Percentiles rank a stretch among this genome's conserved stretches.
Conservation (phyloP, 2,797 vertebrate species). For the Melanotaenia parkinsoni region DNA sequence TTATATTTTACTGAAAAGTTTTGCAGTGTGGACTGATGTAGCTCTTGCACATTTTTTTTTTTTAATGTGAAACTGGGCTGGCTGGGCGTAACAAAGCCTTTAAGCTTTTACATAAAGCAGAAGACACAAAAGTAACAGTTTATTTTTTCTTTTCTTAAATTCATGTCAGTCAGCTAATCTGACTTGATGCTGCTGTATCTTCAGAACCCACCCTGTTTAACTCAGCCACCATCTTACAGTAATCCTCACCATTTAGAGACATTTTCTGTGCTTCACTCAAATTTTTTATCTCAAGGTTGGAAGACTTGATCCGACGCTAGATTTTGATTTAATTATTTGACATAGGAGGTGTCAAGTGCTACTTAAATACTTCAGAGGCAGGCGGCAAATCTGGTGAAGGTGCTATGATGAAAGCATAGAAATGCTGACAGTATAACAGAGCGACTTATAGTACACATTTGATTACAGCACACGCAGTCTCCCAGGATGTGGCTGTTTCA, state of each 20-base stretch:
- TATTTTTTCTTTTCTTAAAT: not conserved
- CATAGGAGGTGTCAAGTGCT: slow-evolving; percentile 57
- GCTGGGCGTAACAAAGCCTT: not conserved
- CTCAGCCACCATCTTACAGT: slow-evolving; percentile 18
- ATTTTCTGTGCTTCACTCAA: slow-evolving; percentile 29
- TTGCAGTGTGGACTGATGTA: not conserved
- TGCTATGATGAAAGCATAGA: slow-evolving; percentile 62
- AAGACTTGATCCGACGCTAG: slow-evolving; percentile 50
- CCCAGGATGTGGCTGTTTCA: slow-evolving; percentile 56
- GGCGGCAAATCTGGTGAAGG: slow-evolving; percentile 46
- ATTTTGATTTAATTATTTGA: slow-evolving; percentile 65
- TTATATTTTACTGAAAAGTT: not conserved
- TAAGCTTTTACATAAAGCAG: slow-evolving; percentile 15
- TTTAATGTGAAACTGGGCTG: not conserved
- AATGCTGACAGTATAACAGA: slow-evolving; percentile 60
- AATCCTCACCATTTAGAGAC: slow-evolving; percentile 32
- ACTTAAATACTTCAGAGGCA: slow-evolving; percentile 54
- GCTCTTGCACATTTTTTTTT: not conserved
- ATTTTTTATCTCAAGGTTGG: slow-evolving; percentile 42
- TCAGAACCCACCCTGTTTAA: slow-evolving; percentile 25
- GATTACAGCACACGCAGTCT: slow-evolving; percentile 45
- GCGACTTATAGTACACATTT: slow-evolving; percentile 48
- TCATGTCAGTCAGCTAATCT: slow-evolving; percentile 8
- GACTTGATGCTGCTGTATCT: slow-evolving; percentile 4
- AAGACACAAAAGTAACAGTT: not conserved